phyloP scores from a whole-genome alignment of 2,113 vertebrate genomes.

The Neomonachus schauinslandi region DNA sequence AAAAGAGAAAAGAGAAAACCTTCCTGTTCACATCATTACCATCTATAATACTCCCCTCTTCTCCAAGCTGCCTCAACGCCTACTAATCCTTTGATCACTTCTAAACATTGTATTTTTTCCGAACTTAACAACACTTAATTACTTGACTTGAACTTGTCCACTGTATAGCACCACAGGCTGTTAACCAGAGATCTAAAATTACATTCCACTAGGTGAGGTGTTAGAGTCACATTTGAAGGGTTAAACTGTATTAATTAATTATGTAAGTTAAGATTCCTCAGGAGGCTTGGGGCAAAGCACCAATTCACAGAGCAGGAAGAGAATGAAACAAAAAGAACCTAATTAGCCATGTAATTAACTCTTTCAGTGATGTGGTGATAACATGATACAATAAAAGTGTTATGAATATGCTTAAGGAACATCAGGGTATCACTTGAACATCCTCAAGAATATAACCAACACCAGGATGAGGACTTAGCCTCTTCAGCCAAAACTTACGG shows the following conservation, averaged over 20 bases:
- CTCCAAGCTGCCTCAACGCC: not conserved
- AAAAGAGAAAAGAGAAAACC: not conserved
- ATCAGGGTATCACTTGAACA: not conserved
- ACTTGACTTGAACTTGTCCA: not conserved
- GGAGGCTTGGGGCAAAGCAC: conserved; percentile 60
- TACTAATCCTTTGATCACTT: not conserved
- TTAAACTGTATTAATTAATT: conserved; percentile 76
- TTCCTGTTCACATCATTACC: not conserved
- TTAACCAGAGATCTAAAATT: not conserved
- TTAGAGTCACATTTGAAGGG: conserved; percentile 65
- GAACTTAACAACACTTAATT: not conserved
- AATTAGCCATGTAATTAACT: conserved; percentile 68
- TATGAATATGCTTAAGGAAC: not conserved
- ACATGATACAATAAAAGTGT: not conserved
- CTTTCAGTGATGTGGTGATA: conserved; percentile 50
- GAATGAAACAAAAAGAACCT: conserved; percentile 12
- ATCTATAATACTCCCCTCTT: not conserved
- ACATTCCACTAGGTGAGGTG: not conserved
- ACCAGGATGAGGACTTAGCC: not conserved
- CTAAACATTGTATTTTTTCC: not conserved
- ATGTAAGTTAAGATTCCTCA: conserved; percentile 68
- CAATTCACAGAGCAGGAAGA: conserved; percentile 60
- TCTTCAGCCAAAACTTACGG: not conserved
- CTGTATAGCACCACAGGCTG: not conserved
- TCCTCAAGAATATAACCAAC: not conserved